A percentile compares a stretch with the other conserved stretches of the same genome.
Conservation (phyloP, 2,113 vertebrate species). For the Lutjanus erythropterus region DNA sequence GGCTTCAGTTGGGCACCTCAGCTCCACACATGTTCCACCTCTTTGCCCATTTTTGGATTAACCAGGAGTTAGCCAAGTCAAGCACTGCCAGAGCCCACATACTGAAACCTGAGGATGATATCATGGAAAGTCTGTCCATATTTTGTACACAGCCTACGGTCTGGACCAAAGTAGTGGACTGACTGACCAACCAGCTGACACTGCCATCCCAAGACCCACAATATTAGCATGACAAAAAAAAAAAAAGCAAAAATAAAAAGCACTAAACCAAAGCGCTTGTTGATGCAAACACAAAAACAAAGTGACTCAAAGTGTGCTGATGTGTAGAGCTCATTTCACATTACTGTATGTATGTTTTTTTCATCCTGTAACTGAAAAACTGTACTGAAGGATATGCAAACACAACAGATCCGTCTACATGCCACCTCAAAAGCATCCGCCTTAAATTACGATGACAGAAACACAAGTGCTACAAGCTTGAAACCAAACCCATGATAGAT, state of each 20-base stretch:
- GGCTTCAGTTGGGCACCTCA: too few relatives aligned
- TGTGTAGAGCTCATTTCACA: not conserved
- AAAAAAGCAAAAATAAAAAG: too few relatives aligned
- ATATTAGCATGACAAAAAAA: not conserved
- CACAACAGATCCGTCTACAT: slow-evolving; percentile 4
- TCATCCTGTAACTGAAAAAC: not conserved
- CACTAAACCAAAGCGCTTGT: not conserved
- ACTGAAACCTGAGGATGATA: too few relatives aligned
- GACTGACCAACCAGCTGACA: too few relatives aligned
- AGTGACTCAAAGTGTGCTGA: not conserved
- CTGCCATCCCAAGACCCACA: too few relatives aligned
- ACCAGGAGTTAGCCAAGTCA: too few relatives aligned
- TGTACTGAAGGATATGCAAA: not conserved
- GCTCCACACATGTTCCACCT: too few relatives aligned
- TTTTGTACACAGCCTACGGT: too few relatives aligned
- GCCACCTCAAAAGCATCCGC: not conserved
- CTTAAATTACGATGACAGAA: slow-evolving; percentile 12
- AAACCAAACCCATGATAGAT: slow-evolving; percentile 16
- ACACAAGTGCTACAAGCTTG: slow-evolving; percentile 25
- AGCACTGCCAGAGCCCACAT: too few relatives aligned
- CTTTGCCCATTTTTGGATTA: too few relatives aligned
- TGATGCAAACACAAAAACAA: slow-evolving; percentile 7
- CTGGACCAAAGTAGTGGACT: not conserved
- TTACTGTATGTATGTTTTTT: not conserved
- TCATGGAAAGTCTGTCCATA: too few relatives aligned